Evolutionary conservation across 2,797 vertebrate species (phyloP), one percentile per base, ranked within the genome.

Genomic region (Acrocephalus scirpaceus): DNA sequence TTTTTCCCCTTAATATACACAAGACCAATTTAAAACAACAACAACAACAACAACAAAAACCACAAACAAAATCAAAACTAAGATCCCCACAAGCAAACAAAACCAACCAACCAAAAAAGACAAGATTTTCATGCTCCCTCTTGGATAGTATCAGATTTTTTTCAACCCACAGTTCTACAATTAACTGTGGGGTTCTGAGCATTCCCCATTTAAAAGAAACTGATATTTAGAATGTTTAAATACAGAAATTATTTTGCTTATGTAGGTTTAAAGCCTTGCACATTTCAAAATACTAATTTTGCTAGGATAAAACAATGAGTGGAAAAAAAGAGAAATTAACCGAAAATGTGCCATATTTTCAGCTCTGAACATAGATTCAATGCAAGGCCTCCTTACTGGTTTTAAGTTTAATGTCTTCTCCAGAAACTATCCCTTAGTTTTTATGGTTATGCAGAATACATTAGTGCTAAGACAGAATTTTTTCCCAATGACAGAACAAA

Each of bases 141-240:
- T 73, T 77, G 70, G 17, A 77, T 61, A 84, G 22, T 73, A 66
- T 65, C n/a, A n/a, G 32, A 22, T n/a, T 23, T 42, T 62, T 91
- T 82, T 40, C 74, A 18, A 36, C 20, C 40, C 92, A 91, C 36
- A 80, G 50, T 56, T 95, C 61, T 93, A 67, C 56, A 92, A 48
- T 14, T 25, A 84, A 81, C 61, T 42, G 61, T 75, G 45, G 50
- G 42, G 30, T 81, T 84, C 91, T 60, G 16, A 82, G 7, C 36
- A 95, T 38, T 50, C 34, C 51, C 93, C 23, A 90, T 93, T 91
- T 92, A 82, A 93, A 95, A 80, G 38, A 83, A 88, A 67, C 51
- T 92, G 26, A 18, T 91, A 13, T 62, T 95, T 95, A 44, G 16
- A 48, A 38, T 87, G 14, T 29, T 84, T 61, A 74, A 53, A 19